A percentile compares a stretch with the other conserved stretches of the same genome.
Evolutionary conservation across 35 echinoderm and acorn worm genomes (phyloP).

Genomic region (Apostichopus californicus): DNA sequence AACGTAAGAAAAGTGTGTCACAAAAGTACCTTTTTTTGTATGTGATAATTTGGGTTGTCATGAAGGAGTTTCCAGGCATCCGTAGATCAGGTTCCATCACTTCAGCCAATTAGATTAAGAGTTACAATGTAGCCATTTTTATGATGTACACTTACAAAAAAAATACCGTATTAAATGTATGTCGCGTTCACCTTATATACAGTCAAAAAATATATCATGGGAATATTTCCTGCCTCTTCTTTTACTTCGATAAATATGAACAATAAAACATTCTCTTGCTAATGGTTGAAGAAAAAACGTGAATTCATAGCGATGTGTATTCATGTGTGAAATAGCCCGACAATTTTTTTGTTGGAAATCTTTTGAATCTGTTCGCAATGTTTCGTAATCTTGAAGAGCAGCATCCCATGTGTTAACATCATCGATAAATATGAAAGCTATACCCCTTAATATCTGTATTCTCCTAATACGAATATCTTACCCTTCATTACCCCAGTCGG

Average conservation of each 20-base stretch:
- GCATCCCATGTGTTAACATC: neutral
- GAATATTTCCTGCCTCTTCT: too few relatives aligned
- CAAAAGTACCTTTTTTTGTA: neutral
- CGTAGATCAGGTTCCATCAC: neutral
- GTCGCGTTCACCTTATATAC: too few relatives aligned
- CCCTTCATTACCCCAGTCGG: conserved; percentile 10
- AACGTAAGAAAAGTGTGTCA: neutral
- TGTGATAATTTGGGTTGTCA: neutral
- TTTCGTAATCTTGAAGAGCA: neutral
- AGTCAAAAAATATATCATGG: too few relatives aligned
- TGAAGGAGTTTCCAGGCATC: neutral
- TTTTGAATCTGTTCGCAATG: too few relatives aligned
- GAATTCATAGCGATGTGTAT: neutral
- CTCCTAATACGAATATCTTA: neutral
- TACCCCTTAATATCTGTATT: neutral
- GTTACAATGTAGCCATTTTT: neutral
- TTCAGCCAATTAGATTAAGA: neutral
- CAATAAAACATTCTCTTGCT: neutral
- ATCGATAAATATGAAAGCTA: neutral
- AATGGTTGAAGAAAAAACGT: neutral
- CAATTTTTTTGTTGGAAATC: neutral
- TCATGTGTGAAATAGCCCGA: neutral
- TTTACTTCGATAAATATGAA: too few relatives aligned
- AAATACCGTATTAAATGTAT: too few relatives aligned
- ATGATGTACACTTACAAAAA: too few relatives aligned